Evolutionary conservation across 1,140 invertebrate genomes (phyloP), one percentile per base, ranked within the genome.

Genomic region (Drosophila gunungcola): DNA sequence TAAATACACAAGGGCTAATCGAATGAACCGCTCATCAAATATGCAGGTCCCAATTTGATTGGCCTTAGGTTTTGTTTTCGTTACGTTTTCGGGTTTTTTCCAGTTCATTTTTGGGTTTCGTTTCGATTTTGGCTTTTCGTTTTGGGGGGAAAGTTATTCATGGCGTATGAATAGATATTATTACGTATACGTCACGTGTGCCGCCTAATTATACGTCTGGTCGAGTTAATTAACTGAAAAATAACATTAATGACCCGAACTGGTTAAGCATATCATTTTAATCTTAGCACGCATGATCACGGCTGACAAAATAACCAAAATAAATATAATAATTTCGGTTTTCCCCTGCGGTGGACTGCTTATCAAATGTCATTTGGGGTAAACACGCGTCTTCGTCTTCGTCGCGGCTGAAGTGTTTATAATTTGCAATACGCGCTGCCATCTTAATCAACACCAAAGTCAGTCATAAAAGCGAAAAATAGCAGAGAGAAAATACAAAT

Each of bases 381-480:
- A 81, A 84, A 77, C 77, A 81, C 54, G 73, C 73, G 62, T 80
- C 68, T 67, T 61, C 25, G 51, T 36, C 55, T 65, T 56, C 13
- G 49, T 32, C 56, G 48, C 53, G 46, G 56, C 51, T 73, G 34
- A 65, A 84, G 75, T 82, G 74, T 88, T 82, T 88, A 78, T 82
- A 85, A 82, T 82, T 88, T 88, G 56, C 68, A 73, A 72, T 81
- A 80, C 63, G 63, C 63, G 68, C 64, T 63, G 49, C 58, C 51
- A 56, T 70, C 62, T 82, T 78, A 72, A 77, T 81, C 60, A 81
- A 72, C 46, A 56, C 67, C 67, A 55, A 32, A 69, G 49, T 58
- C 42, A 80, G 46, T 27, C 11, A 45, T 45, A 25, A 65, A 46
- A 32, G 34, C 16, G 27, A 56, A 69, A 42, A 57, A 69, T 39